Evolutionary conservation across 64 coral and sea anemone genomes (phyloP).

Genomic region (Montipora efflorescens): DNA sequence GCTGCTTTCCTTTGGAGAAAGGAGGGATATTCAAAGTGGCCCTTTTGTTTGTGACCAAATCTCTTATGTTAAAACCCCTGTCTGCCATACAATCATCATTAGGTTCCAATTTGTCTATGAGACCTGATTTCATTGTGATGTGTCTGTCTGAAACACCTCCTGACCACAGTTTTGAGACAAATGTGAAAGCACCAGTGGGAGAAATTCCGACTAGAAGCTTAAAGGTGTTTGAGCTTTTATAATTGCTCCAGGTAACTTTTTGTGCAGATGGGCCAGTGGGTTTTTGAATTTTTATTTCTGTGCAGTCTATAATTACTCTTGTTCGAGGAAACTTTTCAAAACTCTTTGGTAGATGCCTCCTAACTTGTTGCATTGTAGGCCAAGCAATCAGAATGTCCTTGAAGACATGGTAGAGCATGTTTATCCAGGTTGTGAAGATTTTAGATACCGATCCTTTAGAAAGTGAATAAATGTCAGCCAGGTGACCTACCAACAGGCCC

Average conservation of each 20-base stretch:
- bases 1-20: slow-evolving; percentile 51
- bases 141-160: slow-evolving; percentile 20
- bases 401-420: slow-evolving; percentile 2
- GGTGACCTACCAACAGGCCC: neutral
- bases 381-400: slow-evolving; percentile 25
- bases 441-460: neutral
- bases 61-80: slow-evolving; percentile 22
- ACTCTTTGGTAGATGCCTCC: slow-evolving; percentile 1
- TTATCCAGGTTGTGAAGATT: slow-evolving; percentile 39
- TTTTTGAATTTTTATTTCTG: slow-evolving; percentile 51
- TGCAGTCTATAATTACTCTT: slow-evolving; percentile 53
- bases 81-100: slow-evolving; percentile 20
- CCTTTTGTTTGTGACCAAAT: slow-evolving; percentile 32
- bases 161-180: slow-evolving; percentile 48
- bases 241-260: slow-evolving; percentile 63
- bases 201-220: slow-evolving; percentile 42
- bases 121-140: slow-evolving; percentile 19
- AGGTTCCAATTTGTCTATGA: slow-evolving; percentile 17
- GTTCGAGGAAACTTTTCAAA: slow-evolving; percentile 54
- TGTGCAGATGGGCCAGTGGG: slow-evolving; percentile 40
- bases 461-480: slow-evolving; percentile 11
- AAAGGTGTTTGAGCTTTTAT: slow-evolving; percentile 41
- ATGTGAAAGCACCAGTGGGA: slow-evolving; percentile 30
- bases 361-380: slow-evolving; percentile 10
- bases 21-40: slow-evolving; percentile 63